Percentiles rank a stretch among this genome's conserved stretches.
Evolutionary conservation across 2,888 invertebrate species (phyloP).

Genomic region (Adelognathus sp.): DNA sequence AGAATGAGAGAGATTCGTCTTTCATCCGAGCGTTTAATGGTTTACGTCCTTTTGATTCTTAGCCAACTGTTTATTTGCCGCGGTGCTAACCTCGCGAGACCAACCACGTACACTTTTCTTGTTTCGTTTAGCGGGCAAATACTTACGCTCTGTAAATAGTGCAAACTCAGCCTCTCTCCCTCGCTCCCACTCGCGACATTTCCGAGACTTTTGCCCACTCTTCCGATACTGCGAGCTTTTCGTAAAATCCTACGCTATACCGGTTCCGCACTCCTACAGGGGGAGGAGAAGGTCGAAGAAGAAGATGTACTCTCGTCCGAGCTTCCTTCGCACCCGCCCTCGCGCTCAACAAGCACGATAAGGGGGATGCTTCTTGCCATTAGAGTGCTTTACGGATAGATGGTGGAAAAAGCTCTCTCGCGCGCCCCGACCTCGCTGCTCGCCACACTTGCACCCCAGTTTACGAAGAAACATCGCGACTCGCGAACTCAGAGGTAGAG

Average conservation of each 20-base stretch:
- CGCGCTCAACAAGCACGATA: neutral
- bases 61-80: neutral
- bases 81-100: neutral
- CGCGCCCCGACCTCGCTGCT: neutral
- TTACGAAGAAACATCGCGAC: neutral
- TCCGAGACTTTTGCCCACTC: neutral
- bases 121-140: conserved; percentile 57
- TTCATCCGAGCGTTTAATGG: neutral
- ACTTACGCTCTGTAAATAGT: conserved; percentile 53
- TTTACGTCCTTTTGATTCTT: neutral
- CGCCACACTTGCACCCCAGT: neutral
- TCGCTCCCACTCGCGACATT: neutral
- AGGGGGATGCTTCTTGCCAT: conserved; percentile 40
- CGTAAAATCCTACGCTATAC: neutral
- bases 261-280: neutral
- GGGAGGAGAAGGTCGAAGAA: conserved; percentile 7
- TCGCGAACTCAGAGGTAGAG: neutral
- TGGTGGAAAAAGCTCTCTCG: conserved; percentile 41
- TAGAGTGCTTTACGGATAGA: conserved; percentile 50
- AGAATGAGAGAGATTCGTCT: neutral
- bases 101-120: conserved; percentile 45
- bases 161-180: conserved; percentile 14
- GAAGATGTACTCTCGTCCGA: conserved; percentile 21
- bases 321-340: conserved; percentile 9
- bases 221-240: neutral